Conservation (phyloP, 2,888 invertebrate genomes). For the Athalia rosae region DNA sequence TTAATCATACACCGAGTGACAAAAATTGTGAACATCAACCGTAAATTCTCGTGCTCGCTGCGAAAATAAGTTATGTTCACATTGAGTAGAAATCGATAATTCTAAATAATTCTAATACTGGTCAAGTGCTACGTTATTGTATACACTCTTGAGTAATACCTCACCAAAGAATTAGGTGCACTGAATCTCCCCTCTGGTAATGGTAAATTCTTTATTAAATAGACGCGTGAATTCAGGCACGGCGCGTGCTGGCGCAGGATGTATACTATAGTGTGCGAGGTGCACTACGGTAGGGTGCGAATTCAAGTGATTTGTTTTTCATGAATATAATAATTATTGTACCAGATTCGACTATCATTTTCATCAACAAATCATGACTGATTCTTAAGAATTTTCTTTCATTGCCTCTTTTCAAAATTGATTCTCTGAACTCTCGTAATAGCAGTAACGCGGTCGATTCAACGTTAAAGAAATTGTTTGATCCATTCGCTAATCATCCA, state of each 20-base stretch:
- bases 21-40: too few relatives aligned
- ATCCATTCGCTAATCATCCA: too few relatives aligned
- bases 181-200: neutral
- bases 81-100: too few relatives aligned
- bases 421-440: slow-evolving; percentile 17
- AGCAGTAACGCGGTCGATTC: slow-evolving; percentile 10
- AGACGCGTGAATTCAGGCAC: slow-evolving; percentile 32
- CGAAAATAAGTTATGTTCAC: too few relatives aligned
- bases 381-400: slow-evolving; percentile 28
- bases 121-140: too few relatives aligned
- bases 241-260: slow-evolving; percentile 31
- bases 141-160: too few relatives aligned
- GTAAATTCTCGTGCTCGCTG: too few relatives aligned
- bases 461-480: too few relatives aligned
- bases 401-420: slow-evolving; percentile 22
- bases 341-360: slow-evolving; percentile 33
- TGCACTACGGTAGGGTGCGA: slow-evolving; percentile 29
- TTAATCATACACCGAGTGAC: too few relatives aligned
- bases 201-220: slow-evolving; percentile 36
- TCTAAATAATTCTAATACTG: too few relatives aligned
- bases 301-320: slow-evolving; percentile 25
- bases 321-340: slow-evolving; percentile 34
- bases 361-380: slow-evolving; percentile 18
- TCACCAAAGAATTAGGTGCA: too few relatives aligned
- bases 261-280: slow-evolving; percentile 3